Evolutionary conservation across 2,888 invertebrate species (phyloP).

Genomic region (Hydrotaea diabolus): DNA sequence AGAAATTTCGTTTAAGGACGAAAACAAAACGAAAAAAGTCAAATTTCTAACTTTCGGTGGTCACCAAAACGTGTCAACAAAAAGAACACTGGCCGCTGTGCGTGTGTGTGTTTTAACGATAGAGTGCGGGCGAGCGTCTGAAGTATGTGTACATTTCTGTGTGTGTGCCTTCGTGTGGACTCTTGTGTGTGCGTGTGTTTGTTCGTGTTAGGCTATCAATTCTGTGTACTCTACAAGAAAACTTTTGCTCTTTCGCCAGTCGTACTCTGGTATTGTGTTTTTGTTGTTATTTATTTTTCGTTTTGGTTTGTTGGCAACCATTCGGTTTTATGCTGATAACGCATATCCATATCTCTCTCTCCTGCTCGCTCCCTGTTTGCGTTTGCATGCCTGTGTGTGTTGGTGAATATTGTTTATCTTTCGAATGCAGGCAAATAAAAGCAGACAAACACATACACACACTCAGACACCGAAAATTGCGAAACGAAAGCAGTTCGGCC

Average conservation of each 20-base stretch:
- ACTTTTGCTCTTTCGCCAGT: not conserved
- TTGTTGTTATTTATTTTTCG: slow-evolving; percentile 25
- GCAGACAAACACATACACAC: not conserved
- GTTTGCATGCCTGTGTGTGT: slow-evolving; percentile 23
- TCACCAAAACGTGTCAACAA: not conserved
- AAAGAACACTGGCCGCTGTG: not conserved
- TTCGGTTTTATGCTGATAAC: slow-evolving; percentile 60
- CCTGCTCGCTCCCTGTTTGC: not conserved
- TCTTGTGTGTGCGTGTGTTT: not conserved
- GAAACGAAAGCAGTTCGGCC: not conserved
- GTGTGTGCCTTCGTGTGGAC: not conserved
- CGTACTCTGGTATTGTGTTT: not conserved
- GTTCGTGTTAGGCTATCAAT: not conserved
- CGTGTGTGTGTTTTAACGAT: too few relatives aligned
- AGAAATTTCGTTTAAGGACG: not conserved
- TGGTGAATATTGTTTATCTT: slow-evolving; percentile 49
- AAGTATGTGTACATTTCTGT: too few relatives aligned
- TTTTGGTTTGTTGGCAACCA: slow-evolving; percentile 18
- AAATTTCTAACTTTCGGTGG: not conserved
- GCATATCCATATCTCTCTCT: slow-evolving; percentile 38
- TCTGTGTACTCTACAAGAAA: not conserved
- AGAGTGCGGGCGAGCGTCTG: too few relatives aligned
- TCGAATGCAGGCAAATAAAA: slow-evolving; percentile 53
- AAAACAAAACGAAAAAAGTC: slow-evolving; percentile 15
- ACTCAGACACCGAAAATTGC: not conserved